Evolutionary conservation across 2,113 vertebrate genomes (phyloP).

Genomic region (Tachysurus fulvidraco): DNA sequence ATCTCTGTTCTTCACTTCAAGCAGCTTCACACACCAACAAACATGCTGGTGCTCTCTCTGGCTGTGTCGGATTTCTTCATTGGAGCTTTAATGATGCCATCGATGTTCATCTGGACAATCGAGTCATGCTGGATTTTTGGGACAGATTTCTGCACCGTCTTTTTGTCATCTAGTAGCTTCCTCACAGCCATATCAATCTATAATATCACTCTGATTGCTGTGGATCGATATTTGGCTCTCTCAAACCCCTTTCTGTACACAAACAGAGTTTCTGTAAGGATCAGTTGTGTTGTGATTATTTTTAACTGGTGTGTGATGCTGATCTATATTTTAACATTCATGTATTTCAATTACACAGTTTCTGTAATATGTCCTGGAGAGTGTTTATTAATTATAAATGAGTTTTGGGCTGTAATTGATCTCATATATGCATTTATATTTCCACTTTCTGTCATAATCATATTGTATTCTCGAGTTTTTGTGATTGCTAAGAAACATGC

Average conservation of each 20-base stretch:
- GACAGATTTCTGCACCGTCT: neutral
- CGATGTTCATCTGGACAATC: constrained; percentile 49
- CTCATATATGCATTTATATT: neutral
- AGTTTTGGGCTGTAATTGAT: neutral
- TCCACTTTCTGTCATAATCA: neutral
- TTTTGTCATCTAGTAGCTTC: neutral
- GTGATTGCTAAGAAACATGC: constrained; percentile 49
- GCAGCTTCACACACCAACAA: neutral
- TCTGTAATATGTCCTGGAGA: neutral
- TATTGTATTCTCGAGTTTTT: neutral
- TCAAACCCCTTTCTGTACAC: constrained; percentile 46
- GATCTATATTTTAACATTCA: constrained; percentile 19
- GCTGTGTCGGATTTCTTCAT: constrained; percentile 25
- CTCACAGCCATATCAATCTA: neutral
- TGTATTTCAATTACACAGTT: neutral
- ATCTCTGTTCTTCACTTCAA: neutral
- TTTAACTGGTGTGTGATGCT: neutral
- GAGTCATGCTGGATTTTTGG: constrained; percentile 45
- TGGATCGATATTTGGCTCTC: constrained; percentile 25
- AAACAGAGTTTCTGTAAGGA: neutral
- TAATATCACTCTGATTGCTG: neutral
- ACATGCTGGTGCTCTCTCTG: constrained; percentile 38
- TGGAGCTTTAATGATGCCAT: constrained; percentile 72
- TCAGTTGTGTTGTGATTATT: neutral
- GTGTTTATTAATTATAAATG: neutral